phyloP scores from a whole-genome alignment of 2,888 invertebrate genomes.

The Myopa tessellatipennis region DNA sequence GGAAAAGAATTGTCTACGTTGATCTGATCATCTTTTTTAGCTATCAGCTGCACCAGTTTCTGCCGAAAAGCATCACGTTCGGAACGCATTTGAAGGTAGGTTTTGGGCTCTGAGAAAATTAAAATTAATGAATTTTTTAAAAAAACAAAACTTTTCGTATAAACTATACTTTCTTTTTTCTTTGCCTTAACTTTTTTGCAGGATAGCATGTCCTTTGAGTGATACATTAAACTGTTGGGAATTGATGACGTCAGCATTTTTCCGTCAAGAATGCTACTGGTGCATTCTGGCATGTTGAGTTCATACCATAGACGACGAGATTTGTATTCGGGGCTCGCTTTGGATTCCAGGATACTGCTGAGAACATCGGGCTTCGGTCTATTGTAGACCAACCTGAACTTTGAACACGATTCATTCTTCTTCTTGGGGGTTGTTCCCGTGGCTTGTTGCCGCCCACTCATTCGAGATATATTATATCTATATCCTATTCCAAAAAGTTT shows the following conservation, averaged over 20 bases:
- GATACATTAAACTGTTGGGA: conserved; percentile 72
- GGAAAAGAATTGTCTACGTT: conserved; percentile 68
- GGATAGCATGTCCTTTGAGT: conserved; percentile 67
- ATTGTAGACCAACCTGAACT: conserved; percentile 59
- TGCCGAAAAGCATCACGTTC: conserved; percentile 86
- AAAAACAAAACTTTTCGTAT: background rate
- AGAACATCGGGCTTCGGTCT: conserved; percentile 61
- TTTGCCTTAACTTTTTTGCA: conserved; percentile 54
- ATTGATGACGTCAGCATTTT: conserved; percentile 70
- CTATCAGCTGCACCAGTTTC: conserved; percentile 81
- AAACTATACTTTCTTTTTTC: conserved; percentile 56
- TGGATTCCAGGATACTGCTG: conserved; percentile 61
- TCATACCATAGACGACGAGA: conserved; percentile 65
- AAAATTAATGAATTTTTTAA: background rate
- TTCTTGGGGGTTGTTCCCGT: conserved; percentile 26
- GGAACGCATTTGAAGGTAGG: conserved; percentile 76
- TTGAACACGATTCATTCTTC: conserved; percentile 32
- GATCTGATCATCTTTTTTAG: conserved; percentile 68
- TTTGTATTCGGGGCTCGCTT: conserved; percentile 65
- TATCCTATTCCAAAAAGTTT: no score
- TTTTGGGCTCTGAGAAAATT: conserved; percentile 70
- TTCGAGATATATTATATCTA: background rate
- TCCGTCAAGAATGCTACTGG: conserved; percentile 62
- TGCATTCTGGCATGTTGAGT: conserved; percentile 65
- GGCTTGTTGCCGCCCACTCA: conserved; percentile 5